Evolutionary conservation across 2,113 vertebrate genomes (phyloP).

Genomic region (Brevimyrus niger): DNA sequence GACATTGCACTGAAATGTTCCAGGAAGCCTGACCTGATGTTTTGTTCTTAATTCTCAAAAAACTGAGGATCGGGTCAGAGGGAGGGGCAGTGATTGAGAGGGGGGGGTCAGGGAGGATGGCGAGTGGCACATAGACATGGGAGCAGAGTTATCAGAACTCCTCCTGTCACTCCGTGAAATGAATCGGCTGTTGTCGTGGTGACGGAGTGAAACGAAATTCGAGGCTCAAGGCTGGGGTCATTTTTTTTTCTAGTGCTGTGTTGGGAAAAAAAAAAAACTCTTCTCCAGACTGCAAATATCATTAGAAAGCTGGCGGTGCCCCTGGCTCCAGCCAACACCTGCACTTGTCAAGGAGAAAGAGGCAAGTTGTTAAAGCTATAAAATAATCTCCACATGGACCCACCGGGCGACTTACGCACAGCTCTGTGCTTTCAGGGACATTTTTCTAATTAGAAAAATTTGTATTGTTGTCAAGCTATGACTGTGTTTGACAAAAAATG

Average conservation of each 20-base stretch:
- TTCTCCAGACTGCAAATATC: constrained; percentile 37
- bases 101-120: neutral
- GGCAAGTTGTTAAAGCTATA: constrained; percentile 30
- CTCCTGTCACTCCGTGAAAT: constrained; percentile 37
- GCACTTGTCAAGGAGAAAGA: constrained; percentile 38
- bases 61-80: too few species aligned
- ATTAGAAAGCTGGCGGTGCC: constrained; percentile 33
- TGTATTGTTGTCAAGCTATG: neutral
- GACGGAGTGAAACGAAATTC: constrained; percentile 25
- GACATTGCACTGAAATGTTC: neutral
- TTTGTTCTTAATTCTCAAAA: neutral
- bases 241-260: constrained; percentile 29
- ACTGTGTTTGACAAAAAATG: neutral
- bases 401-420: neutral
- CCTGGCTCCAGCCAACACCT: constrained; percentile 31
- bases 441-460: constrained; percentile 18
- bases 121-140: neutral
- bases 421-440: neutral
- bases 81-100: too few species aligned
- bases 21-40: neutral
- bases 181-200: constrained; percentile 30
- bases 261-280: constrained; percentile 19
- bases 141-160: constrained; percentile 36
- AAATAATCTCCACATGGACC: constrained; percentile 17
- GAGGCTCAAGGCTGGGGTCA: constrained; percentile 25